These are phyloP conservation scores for Tiliqua scincoides DNA, from an alignment of 2,113 vertebrate genomes.

Conservation along the genomic window DNA sequence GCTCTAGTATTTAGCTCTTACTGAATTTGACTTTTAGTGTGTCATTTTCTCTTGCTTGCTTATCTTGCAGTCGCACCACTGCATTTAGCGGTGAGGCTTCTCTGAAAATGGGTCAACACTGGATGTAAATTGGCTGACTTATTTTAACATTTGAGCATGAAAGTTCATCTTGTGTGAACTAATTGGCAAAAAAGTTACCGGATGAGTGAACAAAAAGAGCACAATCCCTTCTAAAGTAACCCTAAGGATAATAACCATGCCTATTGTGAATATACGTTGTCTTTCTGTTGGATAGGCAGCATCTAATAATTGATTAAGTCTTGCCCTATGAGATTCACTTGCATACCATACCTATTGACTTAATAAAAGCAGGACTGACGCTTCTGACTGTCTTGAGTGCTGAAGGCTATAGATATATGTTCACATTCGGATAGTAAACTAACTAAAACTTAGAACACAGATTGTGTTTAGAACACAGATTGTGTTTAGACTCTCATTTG, in stretches of 20 bases:
- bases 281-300: constrained; percentile 10
- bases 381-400: not conserved
- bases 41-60: constrained; percentile 39
- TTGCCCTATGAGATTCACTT: not conserved
- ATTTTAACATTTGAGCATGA: constrained; percentile 36
- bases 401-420: not conserved
- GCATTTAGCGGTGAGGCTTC: not conserved
- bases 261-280: not conserved
- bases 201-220: not conserved
- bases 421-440: rapidly evolving
- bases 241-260: not conserved
- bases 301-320: constrained; percentile 11
- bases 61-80: not conserved
- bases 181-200: constrained; percentile 23
- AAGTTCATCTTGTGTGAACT: constrained; percentile 18
- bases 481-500: not conserved
- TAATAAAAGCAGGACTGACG: constrained; percentile 40
- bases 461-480: not conserved
- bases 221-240: not conserved
- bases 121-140: not conserved
- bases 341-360: not conserved
- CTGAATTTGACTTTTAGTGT: not conserved
- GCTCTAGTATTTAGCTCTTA: not conserved
- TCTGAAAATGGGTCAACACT: constrained; percentile 2
- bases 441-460: not conserved